Conservation (phyloP, 2,888 invertebrate genomes). For the Cataglyphis livida region DNA sequence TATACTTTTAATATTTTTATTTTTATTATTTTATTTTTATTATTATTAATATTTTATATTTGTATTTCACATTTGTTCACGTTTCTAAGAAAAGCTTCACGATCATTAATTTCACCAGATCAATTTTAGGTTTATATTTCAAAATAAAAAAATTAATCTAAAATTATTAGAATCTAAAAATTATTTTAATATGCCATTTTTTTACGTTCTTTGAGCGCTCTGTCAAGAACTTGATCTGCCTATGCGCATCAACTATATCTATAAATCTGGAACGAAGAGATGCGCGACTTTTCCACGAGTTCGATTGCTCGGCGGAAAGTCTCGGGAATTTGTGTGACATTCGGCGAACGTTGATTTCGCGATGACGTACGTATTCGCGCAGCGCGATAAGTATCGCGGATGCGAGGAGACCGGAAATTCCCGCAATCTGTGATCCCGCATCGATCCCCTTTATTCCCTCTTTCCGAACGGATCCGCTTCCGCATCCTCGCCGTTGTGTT, state of each 20-base stretch:
- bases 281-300: conserved; percentile 21
- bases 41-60: not conserved
- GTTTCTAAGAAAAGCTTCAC: not conserved
- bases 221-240: not conserved
- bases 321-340: conserved; percentile 43
- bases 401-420: conserved; percentile 45
- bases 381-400: conserved; percentile 43
- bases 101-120: not conserved
- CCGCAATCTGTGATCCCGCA: conserved; percentile 41
- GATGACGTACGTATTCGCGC: conserved; percentile 1
- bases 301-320: conserved; percentile 34
- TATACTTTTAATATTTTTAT: not conserved
- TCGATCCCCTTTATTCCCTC: conserved; percentile 32
- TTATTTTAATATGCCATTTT: not conserved
- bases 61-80: not conserved
- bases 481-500: conserved; percentile 20
- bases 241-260: not conserved
- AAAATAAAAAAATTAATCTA: not conserved
- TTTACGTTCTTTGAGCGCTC: not conserved
- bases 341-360: conserved; percentile 35
- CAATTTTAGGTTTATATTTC: not conserved
- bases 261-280: conserved; percentile 32
- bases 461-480: conserved; percentile 28
- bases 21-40: not conserved
- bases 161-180: not conserved